phyloP scores from a whole-genome alignment of 2,888 invertebrate species.

The Venusia cambrica region DNA sequence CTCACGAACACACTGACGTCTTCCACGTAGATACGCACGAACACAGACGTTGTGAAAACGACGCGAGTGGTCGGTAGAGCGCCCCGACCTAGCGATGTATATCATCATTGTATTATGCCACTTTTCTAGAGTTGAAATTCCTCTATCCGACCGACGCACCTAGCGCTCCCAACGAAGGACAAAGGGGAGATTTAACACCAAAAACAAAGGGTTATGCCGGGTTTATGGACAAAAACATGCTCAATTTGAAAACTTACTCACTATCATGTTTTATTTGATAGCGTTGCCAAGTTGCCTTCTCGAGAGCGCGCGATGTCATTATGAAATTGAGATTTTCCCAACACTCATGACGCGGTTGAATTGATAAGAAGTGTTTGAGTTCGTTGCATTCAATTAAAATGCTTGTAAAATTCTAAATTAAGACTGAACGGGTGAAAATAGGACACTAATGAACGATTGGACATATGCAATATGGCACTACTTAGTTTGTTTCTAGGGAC shows the following conservation, averaged over 20 bases:
- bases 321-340: conserved; percentile 59
- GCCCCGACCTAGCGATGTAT: conserved; percentile 65
- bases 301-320: conserved; percentile 60
- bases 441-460: conserved; percentile 41
- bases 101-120: conserved; percentile 67
- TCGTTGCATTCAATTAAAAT: conserved; percentile 36
- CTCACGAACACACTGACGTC: conserved; percentile 66
- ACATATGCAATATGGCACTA: conserved; percentile 45
- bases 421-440: conserved; percentile 45
- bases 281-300: conserved; percentile 64
- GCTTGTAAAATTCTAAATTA: conserved; percentile 15
- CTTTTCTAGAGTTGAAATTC: conserved; percentile 79
- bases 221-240: conserved; percentile 54
- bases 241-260: conserved; percentile 51
- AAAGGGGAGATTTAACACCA: conserved; percentile 72
- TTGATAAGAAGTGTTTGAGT: conserved; percentile 46
- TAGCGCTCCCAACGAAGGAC: conserved; percentile 72
- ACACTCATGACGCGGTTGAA: conserved; percentile 43
- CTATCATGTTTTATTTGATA: conserved; percentile 49
- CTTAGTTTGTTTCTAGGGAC: conserved; percentile 30
- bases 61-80: conserved; percentile 67
- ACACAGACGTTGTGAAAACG: conserved; percentile 63
- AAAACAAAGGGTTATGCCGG: conserved; percentile 77
- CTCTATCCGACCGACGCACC: conserved; percentile 66
- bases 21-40: conserved; percentile 64